Conservation (phyloP, 2,888 invertebrate genomes). For the Agonopterix arenella region DNA sequence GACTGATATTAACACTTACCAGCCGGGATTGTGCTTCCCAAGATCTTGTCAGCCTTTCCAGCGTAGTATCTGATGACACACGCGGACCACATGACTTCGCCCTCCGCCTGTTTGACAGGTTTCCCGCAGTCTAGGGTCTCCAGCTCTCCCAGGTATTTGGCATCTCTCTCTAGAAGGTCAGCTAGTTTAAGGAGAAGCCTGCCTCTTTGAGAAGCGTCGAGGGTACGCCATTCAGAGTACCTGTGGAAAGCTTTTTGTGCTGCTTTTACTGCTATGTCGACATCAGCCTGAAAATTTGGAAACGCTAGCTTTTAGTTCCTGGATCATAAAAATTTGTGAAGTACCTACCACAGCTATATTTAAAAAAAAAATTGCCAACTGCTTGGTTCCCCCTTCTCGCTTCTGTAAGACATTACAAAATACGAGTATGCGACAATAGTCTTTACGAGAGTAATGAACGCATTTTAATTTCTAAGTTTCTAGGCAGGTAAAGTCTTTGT, state of each 20-base stretch:
- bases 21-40: conserved; percentile 85
- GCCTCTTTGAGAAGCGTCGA: conserved; percentile 89
- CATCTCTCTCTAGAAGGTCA: conserved; percentile 85
- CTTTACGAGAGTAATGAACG: no score
- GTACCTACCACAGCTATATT: no score
- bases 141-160: conserved; percentile 83
- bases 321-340: no score
- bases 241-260: conserved; percentile 86
- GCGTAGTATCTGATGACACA: conserved; percentile 88
- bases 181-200: conserved; percentile 83
- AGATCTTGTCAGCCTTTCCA: conserved; percentile 93
- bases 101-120: conserved; percentile 82
- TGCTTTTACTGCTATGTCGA: conserved; percentile 86
- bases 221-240: conserved; percentile 84
- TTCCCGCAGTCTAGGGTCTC: conserved; percentile 97
- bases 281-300: conserved; percentile 78
- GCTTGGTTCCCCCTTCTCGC: no score
- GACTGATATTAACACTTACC: conserved; percentile 23
- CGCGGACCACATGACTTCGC: conserved; percentile 79
- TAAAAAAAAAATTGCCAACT: no score
- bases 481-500: no score
- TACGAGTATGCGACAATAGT: no score
- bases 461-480: no score
- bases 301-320: no score
- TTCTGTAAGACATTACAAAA: no score